Percentiles rank a stretch among this genome's conserved stretches.
phyloP scores from a whole-genome alignment of 2,797 vertebrate species.

The Melopsittacus undulatus region DNA sequence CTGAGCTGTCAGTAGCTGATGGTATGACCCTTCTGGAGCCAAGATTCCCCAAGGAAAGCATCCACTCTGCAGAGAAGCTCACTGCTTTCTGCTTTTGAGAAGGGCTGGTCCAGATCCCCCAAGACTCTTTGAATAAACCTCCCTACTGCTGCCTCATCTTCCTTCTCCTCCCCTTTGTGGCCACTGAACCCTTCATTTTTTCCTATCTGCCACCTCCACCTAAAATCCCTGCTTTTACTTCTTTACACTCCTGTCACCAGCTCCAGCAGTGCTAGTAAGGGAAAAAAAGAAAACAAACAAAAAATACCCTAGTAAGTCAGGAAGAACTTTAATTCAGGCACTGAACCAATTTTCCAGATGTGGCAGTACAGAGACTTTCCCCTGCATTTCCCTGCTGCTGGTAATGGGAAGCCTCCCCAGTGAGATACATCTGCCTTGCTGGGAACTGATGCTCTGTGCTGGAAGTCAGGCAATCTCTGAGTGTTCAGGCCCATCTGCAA shows the following conservation, averaged over 20 bases:
- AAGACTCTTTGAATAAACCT: neutral
- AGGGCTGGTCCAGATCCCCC: neutral
- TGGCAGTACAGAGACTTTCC: neutral
- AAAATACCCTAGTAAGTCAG: neutral
- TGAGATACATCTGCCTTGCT: neutral
- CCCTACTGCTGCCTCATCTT: neutral
- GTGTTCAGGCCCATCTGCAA: neutral
- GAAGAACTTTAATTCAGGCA: neutral
- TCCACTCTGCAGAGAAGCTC: neutral
- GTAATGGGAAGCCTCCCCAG: neutral
- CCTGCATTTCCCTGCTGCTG: neutral
- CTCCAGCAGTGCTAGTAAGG: neutral
- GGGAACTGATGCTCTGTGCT: neutral
- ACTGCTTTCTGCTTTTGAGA: neutral
- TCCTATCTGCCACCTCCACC: rapidly evolving
- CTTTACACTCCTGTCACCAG: neutral
- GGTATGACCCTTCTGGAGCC: neutral
- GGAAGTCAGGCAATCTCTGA: neutral
- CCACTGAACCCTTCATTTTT: neutral
- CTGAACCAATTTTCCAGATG: neutral
- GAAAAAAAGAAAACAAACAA: neutral
- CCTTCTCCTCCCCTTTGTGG: neutral
- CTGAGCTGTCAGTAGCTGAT: neutral
- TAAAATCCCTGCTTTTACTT: neutral
- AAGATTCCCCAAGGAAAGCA: neutral